Base-by-base conservation (phyloP, 2,888 invertebrate species). In the Eudemis profundana region DNA sequence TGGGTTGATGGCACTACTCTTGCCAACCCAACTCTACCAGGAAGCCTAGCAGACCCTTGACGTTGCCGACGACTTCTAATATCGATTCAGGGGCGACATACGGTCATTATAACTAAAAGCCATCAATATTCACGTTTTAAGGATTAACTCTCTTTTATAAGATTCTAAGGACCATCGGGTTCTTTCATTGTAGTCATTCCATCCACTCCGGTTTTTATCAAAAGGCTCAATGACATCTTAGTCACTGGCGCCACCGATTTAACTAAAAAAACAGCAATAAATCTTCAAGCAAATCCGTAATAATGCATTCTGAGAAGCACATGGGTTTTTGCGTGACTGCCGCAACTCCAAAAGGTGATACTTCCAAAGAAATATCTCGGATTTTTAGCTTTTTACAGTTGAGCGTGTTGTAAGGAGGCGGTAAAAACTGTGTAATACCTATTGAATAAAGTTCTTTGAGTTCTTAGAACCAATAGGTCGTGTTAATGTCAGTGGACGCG, bases 211-310 rank as follows among this genome's bases (percentile, higher is more conserved):
- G 27, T 27, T 44, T 44, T 44, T 29, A 42, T 56, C 56, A 44
- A 40, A 5, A n/a, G 12, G 23, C 42, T 27, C 42, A 56, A 29
- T 29, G 56, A 56, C 42, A 56, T 54, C 56, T 56, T 56, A 56
- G 56, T 44, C 56, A 56, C 46, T 10, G 46, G 53, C 53, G 61
- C 61, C 61, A 38, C 15, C 2, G 10, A 62, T 54, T 61, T 36
- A 23, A 10, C 44, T n/a, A 53, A 23, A 61, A 53, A 46, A 38
- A 21, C 0, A 3, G 53, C n/a, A 53, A 61, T 61, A 53, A 38
- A 53, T 61, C 53, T 54, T 19, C 23, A 23, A 33, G 44, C 15
- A 23, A 44, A 36, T 21, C 4, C 19, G n/a, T 44, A 4, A 14
- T 23, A 53, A 53, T 54, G 36, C 44, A 38, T 62, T 47, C 53